These are phyloP conservation scores for Carterocephalus palaemon DNA, from an alignment of 2,888 invertebrate species.

Conservation along the genomic window DNA sequence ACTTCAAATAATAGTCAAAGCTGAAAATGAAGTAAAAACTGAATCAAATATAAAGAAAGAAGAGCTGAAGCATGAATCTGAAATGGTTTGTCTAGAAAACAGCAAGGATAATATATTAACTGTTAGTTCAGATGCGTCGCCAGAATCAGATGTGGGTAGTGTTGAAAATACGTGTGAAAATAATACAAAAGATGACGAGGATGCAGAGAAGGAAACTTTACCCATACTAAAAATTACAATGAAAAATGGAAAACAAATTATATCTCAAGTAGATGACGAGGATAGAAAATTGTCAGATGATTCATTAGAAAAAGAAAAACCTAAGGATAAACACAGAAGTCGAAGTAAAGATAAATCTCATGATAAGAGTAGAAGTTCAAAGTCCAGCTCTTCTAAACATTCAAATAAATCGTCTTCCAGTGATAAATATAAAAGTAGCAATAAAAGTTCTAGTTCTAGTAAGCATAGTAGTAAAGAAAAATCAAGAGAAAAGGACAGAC, in stretches of 20 bases:
- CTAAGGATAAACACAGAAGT: conserved; percentile 54
- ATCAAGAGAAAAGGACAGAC: conserved; percentile 48
- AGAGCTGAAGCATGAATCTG: conserved; percentile 28
- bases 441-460: conserved; percentile 46
- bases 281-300: conserved; percentile 53
- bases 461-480: conserved; percentile 55
- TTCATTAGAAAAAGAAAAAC: conserved; percentile 49
- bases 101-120: conserved; percentile 21
- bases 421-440: conserved; percentile 63
- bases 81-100: conserved; percentile 14
- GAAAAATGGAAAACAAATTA: conserved; percentile 85
- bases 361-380: conserved; percentile 63
- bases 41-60: conserved; percentile 33
- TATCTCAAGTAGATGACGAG: conserved; percentile 78
- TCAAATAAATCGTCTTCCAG: conserved; percentile 63
- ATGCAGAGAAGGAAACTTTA: conserved; percentile 50
- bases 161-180: conserved; percentile 21
- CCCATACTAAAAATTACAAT: conserved; percentile 81
- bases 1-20: conserved; percentile 55
- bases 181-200: conserved; percentile 37
- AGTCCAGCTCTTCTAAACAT: conserved; percentile 56
- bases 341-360: conserved; percentile 71
- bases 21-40: conserved; percentile 43
- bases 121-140: conserved; percentile 14
- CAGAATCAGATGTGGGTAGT: conserved; percentile 15